phyloP scores from a whole-genome alignment of 2,888 invertebrate genomes.

The Podotricha telesiphe region DNA sequence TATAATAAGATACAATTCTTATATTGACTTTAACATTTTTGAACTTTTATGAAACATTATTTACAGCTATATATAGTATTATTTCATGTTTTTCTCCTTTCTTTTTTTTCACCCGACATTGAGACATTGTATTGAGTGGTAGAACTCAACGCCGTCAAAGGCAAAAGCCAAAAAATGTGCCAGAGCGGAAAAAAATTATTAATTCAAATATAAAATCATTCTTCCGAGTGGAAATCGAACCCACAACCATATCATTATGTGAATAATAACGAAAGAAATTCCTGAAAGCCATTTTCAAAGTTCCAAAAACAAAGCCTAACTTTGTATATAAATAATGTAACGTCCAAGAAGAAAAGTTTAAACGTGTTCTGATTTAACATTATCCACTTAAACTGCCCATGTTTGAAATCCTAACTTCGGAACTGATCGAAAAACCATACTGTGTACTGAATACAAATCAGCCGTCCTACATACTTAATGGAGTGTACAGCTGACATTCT shows the following conservation, averaged over 20 bases:
- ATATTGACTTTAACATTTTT: background rate
- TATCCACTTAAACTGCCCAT: slow-evolving; percentile 21
- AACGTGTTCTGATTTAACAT: slow-evolving; percentile 22
- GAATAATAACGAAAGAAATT: background rate
- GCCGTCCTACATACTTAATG: slow-evolving; percentile 12
- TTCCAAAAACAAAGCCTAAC: slow-evolving; percentile 9
- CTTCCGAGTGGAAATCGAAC: too few relatives aligned
- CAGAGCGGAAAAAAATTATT: too few relatives aligned
- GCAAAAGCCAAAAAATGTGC: too few relatives aligned
- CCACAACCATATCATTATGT: too few relatives aligned
- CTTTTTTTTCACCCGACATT: too few relatives aligned
- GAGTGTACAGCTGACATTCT: background rate
- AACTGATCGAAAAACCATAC: slow-evolving; percentile 28
- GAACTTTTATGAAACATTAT: background rate
- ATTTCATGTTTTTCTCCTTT: too few relatives aligned
- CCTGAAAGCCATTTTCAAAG: background rate
- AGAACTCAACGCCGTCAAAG: too few relatives aligned
- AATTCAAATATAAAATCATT: too few relatives aligned
- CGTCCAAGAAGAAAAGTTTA: slow-evolving; percentile 22
- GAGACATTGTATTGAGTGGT: too few relatives aligned
- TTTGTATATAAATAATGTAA: slow-evolving; percentile 17
- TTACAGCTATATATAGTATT: background rate
- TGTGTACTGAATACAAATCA: slow-evolving; percentile 24
- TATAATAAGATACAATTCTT: too few relatives aligned
- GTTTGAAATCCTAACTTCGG: slow-evolving; percentile 21